Base-by-base conservation (phyloP, 1,140 invertebrate genomes). In the Colletes latitarsis region DNA sequence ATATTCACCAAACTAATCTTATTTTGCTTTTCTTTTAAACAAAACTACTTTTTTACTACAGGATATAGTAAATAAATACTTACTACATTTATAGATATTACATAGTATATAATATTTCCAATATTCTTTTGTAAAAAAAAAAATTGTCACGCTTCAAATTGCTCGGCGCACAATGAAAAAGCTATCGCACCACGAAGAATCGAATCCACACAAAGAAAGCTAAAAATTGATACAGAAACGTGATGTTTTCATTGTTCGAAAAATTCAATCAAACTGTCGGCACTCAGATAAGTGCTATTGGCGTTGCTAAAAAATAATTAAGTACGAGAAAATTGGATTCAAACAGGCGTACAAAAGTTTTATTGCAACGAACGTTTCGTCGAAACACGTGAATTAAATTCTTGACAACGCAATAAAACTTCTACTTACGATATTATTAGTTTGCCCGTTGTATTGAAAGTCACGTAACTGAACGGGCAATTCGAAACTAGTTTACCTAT, bases 361-460 rank as follows among this genome's bases (percentile, higher is more conserved):
- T 68, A 55, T 77, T 70, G 17, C 5, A 6, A 6, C 64, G 41
- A 46, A 64, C 64, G 12, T 77, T 58, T 58, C 63, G 8, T 46
- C 14, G 17, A 58, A 69, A 57, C 19, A 53, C 19, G 64, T 49
- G 52, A 43, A 30, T 49, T 30, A 43, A 69, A 77, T 57, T 57
- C n/a, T 69, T 46, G 53, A 49, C 41, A 15, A 69, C 41, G 17
- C 6, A 55, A 46, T 68, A 41, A 69, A 77, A 69, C 12, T 77
- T 60, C 41, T 57, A 68, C 57, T 68, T 57, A 52, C 64, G 12
- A 43, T 19, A 21, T 77, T 68, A 52, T 52, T 64, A 64, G 46
- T 74, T 74, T 64, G 39, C 4, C 46, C 15, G 19, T 6, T 52
- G 10, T 5, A 41, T 53, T n/a, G 60, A 64, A 53, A 39, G 8